Evolutionary conservation across 2,113 vertebrate species (phyloP), one percentile per base, ranked within the genome.

Genomic region (Phocoena sinus): DNA sequence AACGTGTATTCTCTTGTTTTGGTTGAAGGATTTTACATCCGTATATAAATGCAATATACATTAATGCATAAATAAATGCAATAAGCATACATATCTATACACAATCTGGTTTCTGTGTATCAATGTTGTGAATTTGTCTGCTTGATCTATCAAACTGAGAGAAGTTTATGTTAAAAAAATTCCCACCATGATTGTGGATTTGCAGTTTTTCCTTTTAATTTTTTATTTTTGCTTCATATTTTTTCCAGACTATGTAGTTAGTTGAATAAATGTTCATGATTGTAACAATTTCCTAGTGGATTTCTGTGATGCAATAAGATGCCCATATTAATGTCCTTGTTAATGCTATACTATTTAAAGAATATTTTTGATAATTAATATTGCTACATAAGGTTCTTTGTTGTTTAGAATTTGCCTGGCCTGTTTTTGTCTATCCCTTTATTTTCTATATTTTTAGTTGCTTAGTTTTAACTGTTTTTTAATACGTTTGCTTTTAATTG

Each of bases 381-480:
- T 28, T 95, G 33, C 28, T 93, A 77, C 13, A 56, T n/a, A 44
- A 93, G 86, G 11, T 26, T 76, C 73, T 67, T 53, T 79, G 25
- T 44, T 90, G 23, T 71, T 92, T 94, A 94, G 38, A 82, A 90
- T 89, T 92, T 95, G 70, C 71, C 50, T 94, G 38, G 68, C 4
- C 15, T 63, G 26, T 68, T 31, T 89, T 96, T 89, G 60, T 36
- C 44, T 84, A 36, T 17, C 28, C 9, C 9, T 88, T 93, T 62
- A 76, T 91, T 97, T 92, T 70, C 41, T 56, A 33, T 47, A 67
- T n/a, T 53, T 53, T 77, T 71, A 87, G 50, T 81, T 93, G 44
- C 73, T 82, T 74, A n/a, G 33, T 77, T 92, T 91, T 89, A 71
- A 91, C 56, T 67, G 23, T 67, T 89, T 96, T 82, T 91, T 63